phyloP scores from a whole-genome alignment of 2,797 vertebrate species.

The Pteropus rufus region DNA sequence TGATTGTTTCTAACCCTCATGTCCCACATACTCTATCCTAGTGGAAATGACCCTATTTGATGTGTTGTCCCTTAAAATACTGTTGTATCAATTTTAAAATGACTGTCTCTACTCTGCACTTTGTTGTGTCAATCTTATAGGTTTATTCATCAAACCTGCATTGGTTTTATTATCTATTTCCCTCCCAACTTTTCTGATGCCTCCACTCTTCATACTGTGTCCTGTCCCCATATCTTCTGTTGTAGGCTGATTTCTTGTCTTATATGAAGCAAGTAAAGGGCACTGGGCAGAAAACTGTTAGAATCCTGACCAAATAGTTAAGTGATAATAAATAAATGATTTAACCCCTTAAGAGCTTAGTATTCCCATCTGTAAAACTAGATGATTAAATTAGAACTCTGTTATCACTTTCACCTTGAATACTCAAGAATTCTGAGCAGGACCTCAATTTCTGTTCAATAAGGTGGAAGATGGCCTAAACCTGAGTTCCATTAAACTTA shows the following conservation, averaged over 20 bases:
- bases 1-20: background rate
- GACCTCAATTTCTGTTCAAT: background rate
- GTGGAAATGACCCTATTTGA: background rate
- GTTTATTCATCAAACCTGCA: background rate
- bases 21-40: background rate
- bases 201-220: background rate
- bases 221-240: background rate
- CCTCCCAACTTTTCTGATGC: background rate
- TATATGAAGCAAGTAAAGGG: background rate
- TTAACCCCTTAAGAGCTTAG: background rate
- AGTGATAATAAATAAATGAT: background rate
- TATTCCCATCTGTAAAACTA: background rate
- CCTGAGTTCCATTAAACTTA: background rate
- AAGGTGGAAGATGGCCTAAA: too few species aligned
- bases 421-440: background rate
- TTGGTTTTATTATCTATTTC: background rate
- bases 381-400: background rate
- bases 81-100: slow-evolving; percentile 40
- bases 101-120: background rate
- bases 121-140: background rate
- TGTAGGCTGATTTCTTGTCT: background rate
- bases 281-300: background rate
- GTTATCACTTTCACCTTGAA: background rate
- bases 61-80: background rate
- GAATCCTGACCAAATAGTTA: background rate